Conservation (phyloP, 64 coral and sea anemone genomes). For the Cladopsammia gracilis region DNA sequence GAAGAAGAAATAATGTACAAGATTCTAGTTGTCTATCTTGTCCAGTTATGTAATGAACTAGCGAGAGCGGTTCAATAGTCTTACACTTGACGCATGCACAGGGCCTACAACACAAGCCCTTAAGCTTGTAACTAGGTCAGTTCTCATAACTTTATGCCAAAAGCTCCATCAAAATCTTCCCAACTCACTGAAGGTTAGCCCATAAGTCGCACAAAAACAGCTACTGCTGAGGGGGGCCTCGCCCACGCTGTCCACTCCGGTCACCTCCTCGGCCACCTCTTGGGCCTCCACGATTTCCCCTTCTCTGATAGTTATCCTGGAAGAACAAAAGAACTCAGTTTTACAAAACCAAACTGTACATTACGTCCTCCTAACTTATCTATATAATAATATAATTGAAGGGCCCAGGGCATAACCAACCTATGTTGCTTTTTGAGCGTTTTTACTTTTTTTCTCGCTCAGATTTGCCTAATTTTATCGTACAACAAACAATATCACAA, state of each 20-base stretch:
- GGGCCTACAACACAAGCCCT: slow-evolving; percentile 8
- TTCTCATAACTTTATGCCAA: slow-evolving; percentile 71
- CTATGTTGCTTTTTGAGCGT: too few species aligned
- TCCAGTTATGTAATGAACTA: not conserved
- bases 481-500: too few species aligned
- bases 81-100: slow-evolving; percentile 9
- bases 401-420: too few species aligned
- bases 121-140: slow-evolving; percentile 59
- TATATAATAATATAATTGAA: too few species aligned
- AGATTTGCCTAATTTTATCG: too few species aligned
- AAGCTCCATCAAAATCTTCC: slow-evolving; percentile 96
- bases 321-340: not conserved
- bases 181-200: slow-evolving; percentile 61
- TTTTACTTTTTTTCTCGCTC: too few species aligned
- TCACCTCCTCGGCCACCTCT: slow-evolving; percentile 24
- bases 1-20: not conserved
- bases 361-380: too few species aligned
- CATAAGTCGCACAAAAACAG: not conserved
- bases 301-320: slow-evolving; percentile 48
- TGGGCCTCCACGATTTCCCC: slow-evolving; percentile 63
- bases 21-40: not conserved
- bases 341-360: not conserved
- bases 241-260: slow-evolving; percentile 46
- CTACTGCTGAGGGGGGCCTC: slow-evolving; percentile 62
- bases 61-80: not conserved